A percentile compares a stretch with the other conserved stretches of the same genome.
phyloP scores from a whole-genome alignment of 2,797 vertebrate species.

The Chaetophractus vellerosus region DNA sequence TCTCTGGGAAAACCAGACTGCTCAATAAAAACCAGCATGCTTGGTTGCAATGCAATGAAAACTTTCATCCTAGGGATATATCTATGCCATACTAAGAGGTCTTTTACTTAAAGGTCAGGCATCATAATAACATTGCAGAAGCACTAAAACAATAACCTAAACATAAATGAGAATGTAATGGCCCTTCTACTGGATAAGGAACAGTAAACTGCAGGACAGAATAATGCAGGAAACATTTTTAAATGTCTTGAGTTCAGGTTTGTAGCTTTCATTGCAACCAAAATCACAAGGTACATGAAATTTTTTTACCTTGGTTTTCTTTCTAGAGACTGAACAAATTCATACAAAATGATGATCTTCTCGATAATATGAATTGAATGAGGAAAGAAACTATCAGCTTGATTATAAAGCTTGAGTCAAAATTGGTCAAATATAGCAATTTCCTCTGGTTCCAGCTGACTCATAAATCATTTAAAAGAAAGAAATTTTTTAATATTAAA shows the following conservation, averaged over 20 bases:
- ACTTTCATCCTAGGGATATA: background rate
- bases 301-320: background rate
- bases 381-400: background rate
- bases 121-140: background rate
- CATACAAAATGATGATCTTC: background rate
- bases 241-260: background rate
- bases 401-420: background rate
- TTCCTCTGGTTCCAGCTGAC: background rate
- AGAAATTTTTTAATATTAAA: background rate
- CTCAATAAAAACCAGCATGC: background rate
- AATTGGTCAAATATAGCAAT: background rate
- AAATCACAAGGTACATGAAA: background rate
- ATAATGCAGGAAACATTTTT: background rate
- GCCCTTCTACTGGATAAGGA: background rate
- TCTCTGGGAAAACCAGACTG: background rate
- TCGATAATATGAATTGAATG: background rate
- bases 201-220: background rate
- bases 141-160: background rate
- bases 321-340: background rate
- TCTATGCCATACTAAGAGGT: background rate
- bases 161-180: background rate
- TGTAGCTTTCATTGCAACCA: background rate
- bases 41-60: background rate
- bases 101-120: background rate
- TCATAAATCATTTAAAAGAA: conserved; percentile 2